Evolutionary conservation across 2,888 invertebrate genomes (phyloP), one percentile per base, ranked within the genome.

Genomic region (Psococerastis gibbosa): DNA sequence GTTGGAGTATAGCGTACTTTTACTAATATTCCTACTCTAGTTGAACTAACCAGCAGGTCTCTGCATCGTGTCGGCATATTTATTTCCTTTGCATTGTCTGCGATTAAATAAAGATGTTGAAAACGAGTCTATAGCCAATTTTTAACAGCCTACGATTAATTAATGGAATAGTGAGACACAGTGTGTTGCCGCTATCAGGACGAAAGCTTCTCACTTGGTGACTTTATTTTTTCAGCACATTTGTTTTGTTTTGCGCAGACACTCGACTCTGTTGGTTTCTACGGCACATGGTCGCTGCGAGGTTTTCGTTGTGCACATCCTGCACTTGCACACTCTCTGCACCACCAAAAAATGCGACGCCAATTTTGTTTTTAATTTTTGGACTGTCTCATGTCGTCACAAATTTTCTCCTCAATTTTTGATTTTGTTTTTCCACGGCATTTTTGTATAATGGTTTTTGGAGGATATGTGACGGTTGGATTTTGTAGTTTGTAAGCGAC

Each of bases 401-500:
- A n/a, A 27, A 9, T 44, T 45, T 42, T 45, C 66, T 67, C 69
- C 68, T 62, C 67, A 67, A 66, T 66, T 69, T 69, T 68, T 76
- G 75, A 75, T 71, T 74, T 75, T 76, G 75, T 56, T 56, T 55
- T 48, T 43, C 35, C 41, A 31, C 35, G 35, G 64, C 64, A 65
- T 66, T 45, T 49, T 49, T 42, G 41, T 45, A 16, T 45, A 42
- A 41, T 47, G n/a, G 43, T 63, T 47, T 61, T 69, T 11, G 8
- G 27, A 27, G 27, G 27, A 27, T 27, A 11, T 27, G 27, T 11
- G 11, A 27, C 27, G 6, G 27, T 72, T 71, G 72, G 69, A 73
- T 71, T 34, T 34, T 43, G 33, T 45, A 42, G 42, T 43, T 45
- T 46, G 18, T 35, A 68, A 65, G 50, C 70, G 62, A 67, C 69